Base-by-base conservation (phyloP, 2,797 vertebrate genomes). In the Onychomys torridus region DNA sequence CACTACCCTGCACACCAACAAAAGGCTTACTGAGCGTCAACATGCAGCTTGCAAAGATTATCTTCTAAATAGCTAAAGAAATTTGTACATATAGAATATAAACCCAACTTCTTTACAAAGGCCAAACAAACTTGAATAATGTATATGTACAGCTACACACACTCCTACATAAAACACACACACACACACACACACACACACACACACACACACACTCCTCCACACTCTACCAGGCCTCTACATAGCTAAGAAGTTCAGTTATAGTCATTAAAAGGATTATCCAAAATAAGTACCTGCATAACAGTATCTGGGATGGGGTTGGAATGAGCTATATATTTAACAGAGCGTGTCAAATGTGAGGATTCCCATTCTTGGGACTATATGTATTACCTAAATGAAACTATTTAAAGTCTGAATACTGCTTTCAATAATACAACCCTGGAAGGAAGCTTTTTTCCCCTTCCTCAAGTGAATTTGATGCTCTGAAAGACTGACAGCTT, bases 191-290 rank as follows among this genome's bases (percentile, higher is more conserved):
- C 93, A 27, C 2, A 81, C 14, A 6, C 90, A 96, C 96, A 92
- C 92, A 52, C 49, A 52, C 49, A 52, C 49, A 52, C 49, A n/a
- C n/a, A 63, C 2, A n/a, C 57, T 81, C 0, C 95, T 96, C 85
- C 37, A 90, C 14, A 94, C n/a, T 92, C 97, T 95, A 97, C 76
- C 93, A 96, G 67, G 78, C 87, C 93, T 97, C 92, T 95, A 76
- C 17, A 0, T 96, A 97, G 93, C 97, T 98, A 97, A 96, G 96
- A 78, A 96, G 76, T 96, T 97, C 86, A 94, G 93, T 95, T 98
- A 97, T 81, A 97, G 92, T 97, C 96, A 97, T 89, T 98, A 97
- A 97, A 97, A 97, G 97, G 97, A 98, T 98, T 98, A 98, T 57
- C 91, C 97, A 91, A 98, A 98, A 97, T 93, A 95, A 98, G 94